Percentiles rank a stretch among this genome's conserved stretches.
Evolutionary conservation across 2,888 invertebrate species (phyloP).

Genomic region (Drosophila algonquin): DNA sequence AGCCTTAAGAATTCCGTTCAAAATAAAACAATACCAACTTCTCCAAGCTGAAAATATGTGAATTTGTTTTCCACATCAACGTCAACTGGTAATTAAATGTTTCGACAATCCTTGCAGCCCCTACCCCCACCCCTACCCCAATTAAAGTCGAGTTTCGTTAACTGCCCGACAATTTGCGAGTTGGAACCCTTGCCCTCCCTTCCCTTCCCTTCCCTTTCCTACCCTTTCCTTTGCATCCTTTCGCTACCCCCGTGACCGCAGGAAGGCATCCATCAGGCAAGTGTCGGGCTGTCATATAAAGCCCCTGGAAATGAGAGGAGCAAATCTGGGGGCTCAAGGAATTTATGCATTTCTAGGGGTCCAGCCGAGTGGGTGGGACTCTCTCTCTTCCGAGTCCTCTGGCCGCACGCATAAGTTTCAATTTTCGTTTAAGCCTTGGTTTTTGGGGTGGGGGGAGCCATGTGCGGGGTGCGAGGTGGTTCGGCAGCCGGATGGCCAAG

Average conservation of each 20-base stretch:
- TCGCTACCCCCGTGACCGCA: conserved; percentile 10
- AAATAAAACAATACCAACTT: too few species aligned
- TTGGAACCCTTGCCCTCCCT: not conserved
- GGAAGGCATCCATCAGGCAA: conserved; percentile 36
- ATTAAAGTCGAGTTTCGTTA: conserved; percentile 39
- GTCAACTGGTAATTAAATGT: not conserved
- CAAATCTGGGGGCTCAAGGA: conserved; percentile 35
- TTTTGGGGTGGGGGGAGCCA: not conserved
- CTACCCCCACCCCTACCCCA: conserved; percentile 8
- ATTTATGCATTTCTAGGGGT: conserved; percentile 37
- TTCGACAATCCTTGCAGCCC: not conserved
- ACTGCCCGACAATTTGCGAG: conserved; percentile 41
- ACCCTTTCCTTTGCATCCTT: too few species aligned
- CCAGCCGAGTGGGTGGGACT: not conserved
- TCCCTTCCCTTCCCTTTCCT: too few species aligned
- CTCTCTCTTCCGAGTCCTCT: not conserved
- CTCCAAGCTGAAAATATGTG: not conserved
- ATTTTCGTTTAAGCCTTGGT: conserved; percentile 38
- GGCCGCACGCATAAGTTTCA: conserved; percentile 41
- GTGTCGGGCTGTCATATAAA: conserved; percentile 43
- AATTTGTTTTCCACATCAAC: not conserved
- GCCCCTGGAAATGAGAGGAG: conserved; percentile 33
- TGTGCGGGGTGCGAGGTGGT: not conserved
- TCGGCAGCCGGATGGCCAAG: conserved; percentile 48
- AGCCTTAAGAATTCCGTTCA: too few species aligned